Percentiles rank a stretch among this genome's conserved stretches.
Evolutionary conservation across 1,140 invertebrate species (phyloP).

Genomic region (Leguminivora glycinivorella): DNA sequence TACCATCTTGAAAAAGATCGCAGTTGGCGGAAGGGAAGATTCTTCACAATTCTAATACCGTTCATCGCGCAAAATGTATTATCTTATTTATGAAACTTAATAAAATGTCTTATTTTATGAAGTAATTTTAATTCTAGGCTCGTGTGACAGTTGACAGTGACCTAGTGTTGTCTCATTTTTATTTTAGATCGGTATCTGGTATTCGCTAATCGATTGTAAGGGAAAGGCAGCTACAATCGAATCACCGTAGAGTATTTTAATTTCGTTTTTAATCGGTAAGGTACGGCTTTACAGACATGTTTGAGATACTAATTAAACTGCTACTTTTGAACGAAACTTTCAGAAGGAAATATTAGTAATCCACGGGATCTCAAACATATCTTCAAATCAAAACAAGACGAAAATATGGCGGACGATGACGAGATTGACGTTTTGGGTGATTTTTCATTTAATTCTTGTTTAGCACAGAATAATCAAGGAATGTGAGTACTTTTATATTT

Average conservation of each 20-base stretch:
- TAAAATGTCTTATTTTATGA: background rate
- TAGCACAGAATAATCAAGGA: conserved; percentile 72
- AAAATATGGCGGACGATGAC: conserved; percentile 70
- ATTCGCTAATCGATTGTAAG: background rate
- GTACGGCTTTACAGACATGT: background rate
- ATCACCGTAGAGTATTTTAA: background rate
- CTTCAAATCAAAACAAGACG: conserved; percentile 6
- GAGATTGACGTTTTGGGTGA: conserved; percentile 78
- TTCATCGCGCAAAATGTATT: conserved; percentile 67
- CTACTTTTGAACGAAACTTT: background rate
- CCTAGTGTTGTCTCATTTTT: background rate
- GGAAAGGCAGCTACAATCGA: background rate
- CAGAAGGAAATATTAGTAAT: background rate
- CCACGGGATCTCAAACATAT: background rate
- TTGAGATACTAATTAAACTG: background rate
- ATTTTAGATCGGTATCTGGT: background rate
- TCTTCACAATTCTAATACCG: conserved; percentile 52
- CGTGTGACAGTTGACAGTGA: background rate
- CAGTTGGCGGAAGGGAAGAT: conserved; percentile 51
- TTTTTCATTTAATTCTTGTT: conserved; percentile 77
- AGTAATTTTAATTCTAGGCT: background rate
- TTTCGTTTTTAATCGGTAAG: background rate
- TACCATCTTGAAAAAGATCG: conserved; percentile 54
- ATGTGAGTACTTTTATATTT: conserved; percentile 56
- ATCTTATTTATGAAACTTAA: conserved; percentile 19